Conservation (phyloP, 2,797 vertebrate species). For the Galagoides demidoff region DNA sequence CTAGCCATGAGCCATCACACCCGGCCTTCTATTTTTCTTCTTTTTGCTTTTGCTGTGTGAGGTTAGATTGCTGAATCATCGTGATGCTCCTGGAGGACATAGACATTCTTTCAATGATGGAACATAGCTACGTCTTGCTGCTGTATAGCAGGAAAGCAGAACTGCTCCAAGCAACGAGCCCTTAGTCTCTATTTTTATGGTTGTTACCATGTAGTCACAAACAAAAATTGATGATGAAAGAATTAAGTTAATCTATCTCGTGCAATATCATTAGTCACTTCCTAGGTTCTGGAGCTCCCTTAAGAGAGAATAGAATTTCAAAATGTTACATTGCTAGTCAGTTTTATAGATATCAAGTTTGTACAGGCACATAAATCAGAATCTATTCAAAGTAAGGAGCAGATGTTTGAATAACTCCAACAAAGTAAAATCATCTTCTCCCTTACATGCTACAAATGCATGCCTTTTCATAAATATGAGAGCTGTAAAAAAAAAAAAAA, state of each 20-base stretch:
- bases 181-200: constrained; percentile 75
- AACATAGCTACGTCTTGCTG: background rate
- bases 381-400: constrained; percentile 80
- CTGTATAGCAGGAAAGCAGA: constrained; percentile 34
- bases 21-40: background rate
- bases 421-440: constrained; percentile 79
- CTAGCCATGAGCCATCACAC: too few species aligned
- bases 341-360: constrained; percentile 78
- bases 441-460: constrained; percentile 65
- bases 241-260: constrained; percentile 78
- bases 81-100: background rate
- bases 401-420: constrained; percentile 80
- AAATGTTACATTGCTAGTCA: constrained; percentile 69
- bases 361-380: constrained; percentile 81
- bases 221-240: constrained; percentile 82
- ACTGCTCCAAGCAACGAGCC: constrained; percentile 41
- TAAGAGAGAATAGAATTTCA: constrained; percentile 76
- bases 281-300: constrained; percentile 77
- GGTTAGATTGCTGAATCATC: constrained; percentile 66
- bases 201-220: constrained; percentile 75
- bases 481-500: constrained; percentile 60
- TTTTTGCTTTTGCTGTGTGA: constrained; percentile 29
- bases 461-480: constrained; percentile 70
- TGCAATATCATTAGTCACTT: constrained; percentile 81
- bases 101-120: constrained; percentile 27